Percentiles rank a stretch among this genome's conserved stretches.
Conservation (phyloP, 2,797 vertebrate species). For the Helostoma temminkii region DNA sequence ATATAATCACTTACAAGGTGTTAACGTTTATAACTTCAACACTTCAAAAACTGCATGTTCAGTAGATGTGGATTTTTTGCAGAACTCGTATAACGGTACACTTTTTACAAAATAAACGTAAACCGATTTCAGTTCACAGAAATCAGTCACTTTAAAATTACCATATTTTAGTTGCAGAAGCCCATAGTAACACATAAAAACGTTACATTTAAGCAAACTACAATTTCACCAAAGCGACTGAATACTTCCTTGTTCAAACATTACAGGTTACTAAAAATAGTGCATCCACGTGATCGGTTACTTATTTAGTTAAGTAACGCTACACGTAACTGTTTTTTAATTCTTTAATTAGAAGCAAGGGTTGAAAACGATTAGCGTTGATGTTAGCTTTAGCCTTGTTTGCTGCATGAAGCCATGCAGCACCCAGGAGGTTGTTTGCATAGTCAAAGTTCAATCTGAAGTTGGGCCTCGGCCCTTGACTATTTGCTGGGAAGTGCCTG, state of each 20-base stretch:
- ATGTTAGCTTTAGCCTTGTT: background rate
- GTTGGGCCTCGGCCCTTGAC: constrained; percentile 51
- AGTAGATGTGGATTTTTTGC: background rate
- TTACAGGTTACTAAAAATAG: constrained; percentile 55
- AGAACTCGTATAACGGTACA: background rate
- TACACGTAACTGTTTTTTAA: too few species aligned
- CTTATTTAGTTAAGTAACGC: background rate
- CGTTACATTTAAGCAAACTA: background rate
- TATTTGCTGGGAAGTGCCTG: constrained; percentile 25
- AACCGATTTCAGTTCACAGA: background rate
- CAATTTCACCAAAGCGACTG: background rate
- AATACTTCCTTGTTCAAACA: constrained; percentile 59
- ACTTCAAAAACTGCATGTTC: background rate
- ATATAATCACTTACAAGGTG: background rate
- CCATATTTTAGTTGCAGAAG: background rate
- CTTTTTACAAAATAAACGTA: background rate
- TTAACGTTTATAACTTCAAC: too few species aligned
- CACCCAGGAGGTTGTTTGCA: constrained; percentile 12
- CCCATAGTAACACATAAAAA: fast-evolving
- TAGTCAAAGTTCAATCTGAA: constrained; percentile 63
- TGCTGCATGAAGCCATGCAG: background rate
- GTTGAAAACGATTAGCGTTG: background rate
- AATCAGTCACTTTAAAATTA: background rate
- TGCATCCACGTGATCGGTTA: constrained; percentile 7
- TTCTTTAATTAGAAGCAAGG: fast-evolving